A percentile compares a stretch with the other conserved stretches of the same genome.
Conservation (phyloP, 2,113 vertebrate genomes). For the Charina bottae region DNA sequence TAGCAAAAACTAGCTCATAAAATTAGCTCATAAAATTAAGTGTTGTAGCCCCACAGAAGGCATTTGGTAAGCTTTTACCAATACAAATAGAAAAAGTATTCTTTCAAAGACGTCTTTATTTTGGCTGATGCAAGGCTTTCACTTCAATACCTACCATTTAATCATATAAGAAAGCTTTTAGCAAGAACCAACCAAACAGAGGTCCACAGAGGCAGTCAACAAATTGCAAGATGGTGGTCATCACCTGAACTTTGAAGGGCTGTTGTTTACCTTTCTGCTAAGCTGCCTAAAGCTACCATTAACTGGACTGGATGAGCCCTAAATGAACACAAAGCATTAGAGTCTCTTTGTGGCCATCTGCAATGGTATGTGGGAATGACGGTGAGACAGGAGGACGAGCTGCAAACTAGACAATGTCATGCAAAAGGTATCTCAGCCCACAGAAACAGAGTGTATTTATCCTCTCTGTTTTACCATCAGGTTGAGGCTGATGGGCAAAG, state of each 20-base stretch:
- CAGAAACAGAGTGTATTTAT: not conserved
- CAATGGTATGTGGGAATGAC: not conserved
- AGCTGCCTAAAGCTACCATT: not conserved
- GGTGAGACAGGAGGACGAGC: not conserved
- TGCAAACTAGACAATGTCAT: not conserved
- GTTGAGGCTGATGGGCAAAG: not conserved
- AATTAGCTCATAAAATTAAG: conserved; percentile 66
- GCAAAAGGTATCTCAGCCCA: not conserved
- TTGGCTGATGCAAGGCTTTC: conserved; percentile 43
- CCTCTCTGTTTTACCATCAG: not conserved
- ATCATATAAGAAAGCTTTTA: not conserved
- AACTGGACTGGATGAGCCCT: not conserved
- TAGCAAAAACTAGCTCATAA: conserved; percentile 56
- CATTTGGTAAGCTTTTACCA: conserved; percentile 47
- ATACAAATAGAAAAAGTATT: conserved; percentile 44
- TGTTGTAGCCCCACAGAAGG: conserved; percentile 43
- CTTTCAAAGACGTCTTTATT: conserved; percentile 44
- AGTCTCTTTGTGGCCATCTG: not conserved
- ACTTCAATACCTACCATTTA: conserved; percentile 45
- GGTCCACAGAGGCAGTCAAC: not conserved
- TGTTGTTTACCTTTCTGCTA: not conserved
- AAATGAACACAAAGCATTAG: not conserved
- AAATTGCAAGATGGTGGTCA: not conserved
- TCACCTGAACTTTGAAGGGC: not conserved
- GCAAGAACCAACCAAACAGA: not conserved